These are phyloP conservation scores for Nomada flava DNA, from an alignment of 2,888 invertebrate species.

Conservation along the genomic window DNA sequence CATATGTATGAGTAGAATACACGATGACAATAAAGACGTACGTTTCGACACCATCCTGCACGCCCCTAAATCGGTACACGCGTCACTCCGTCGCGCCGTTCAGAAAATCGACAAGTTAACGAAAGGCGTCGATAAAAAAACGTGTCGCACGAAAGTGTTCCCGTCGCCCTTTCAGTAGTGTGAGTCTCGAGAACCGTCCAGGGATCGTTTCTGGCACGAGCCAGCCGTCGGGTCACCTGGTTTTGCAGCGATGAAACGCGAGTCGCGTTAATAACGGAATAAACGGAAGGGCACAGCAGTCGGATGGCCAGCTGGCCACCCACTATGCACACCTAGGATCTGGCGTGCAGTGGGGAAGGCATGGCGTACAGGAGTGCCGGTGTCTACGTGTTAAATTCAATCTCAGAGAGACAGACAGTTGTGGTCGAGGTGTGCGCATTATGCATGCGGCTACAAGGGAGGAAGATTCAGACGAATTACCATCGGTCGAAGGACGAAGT, in stretches of 20 bases:
- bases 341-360: conserved; percentile 13
- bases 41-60: too few relatives aligned
- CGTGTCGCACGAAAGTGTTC: neutral
- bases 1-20: too few relatives aligned
- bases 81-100: too few relatives aligned
- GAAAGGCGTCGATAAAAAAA: neutral
- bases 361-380: neutral
- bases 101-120: neutral
- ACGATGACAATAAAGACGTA: too few relatives aligned
- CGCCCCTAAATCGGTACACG: too few relatives aligned
- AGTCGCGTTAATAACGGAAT: conserved; percentile 37
- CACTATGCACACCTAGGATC: conserved; percentile 50
- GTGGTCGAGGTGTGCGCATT: conserved; percentile 37
- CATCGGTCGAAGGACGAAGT: conserved; percentile 44
- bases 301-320: conserved; percentile 34
- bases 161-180: neutral
- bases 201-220: conserved; percentile 25
- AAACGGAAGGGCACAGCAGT: conserved; percentile 40
- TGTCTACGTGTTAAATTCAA: neutral
- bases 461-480: conserved; percentile 46
- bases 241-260: conserved; percentile 34
- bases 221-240: conserved; percentile 11
- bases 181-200: neutral
- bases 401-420: neutral
- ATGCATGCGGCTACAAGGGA: conserved; percentile 31